Base-by-base conservation (phyloP, 2,797 vertebrate species). In the Acipenser oxyrinchus region DNA sequence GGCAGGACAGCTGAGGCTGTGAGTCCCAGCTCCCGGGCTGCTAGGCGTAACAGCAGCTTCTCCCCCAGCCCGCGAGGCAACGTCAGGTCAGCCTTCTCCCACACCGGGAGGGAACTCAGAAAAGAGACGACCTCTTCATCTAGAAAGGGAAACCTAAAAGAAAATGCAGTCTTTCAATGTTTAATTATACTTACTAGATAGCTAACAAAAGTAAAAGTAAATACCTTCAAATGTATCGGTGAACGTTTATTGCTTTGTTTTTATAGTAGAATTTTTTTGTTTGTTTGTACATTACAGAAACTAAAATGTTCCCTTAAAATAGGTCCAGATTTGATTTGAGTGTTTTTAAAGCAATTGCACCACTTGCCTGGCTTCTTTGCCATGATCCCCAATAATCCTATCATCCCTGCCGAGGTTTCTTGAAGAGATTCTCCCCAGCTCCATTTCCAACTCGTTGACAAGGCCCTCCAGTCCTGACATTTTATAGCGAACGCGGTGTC, bases 331-430 rank as follows among this genome's bases (percentile, higher is more conserved):
- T 37, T 37, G 37, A 37, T 37, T 37, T 37, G 3, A 37, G 37
- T 37, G 37, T 37, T 37, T 37, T 37, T 5, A 37, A 37, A 37
- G 37, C 37, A 37, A 37, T 37, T 37, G 8, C 58, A 73, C 65
- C 1, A 23, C 79, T 70, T 76, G 92, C 96, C 97, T 92, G 11
- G 94, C 94, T 81, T 99, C 97, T 82, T 94, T 99, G 48, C 95
- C 93, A 0, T 99, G 95, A 71, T 99, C 95, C 11, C 85, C 84
- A 13, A 98, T 95, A 70, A 96, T 85, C 77, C 95, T 72, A 84
- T 99, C 97, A 63, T 99, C 96, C 74, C 96, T 87, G 52, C 95
- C 95, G 48, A 99, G 83, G 69, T 99, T 99, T 83, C 97, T 89
- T 73, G 90, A 93, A 71, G 95, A 91, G 80, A 99, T 98, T 67